Conservation (phyloP, 2,888 invertebrate genomes). For the Pseudococcus longispinus region DNA sequence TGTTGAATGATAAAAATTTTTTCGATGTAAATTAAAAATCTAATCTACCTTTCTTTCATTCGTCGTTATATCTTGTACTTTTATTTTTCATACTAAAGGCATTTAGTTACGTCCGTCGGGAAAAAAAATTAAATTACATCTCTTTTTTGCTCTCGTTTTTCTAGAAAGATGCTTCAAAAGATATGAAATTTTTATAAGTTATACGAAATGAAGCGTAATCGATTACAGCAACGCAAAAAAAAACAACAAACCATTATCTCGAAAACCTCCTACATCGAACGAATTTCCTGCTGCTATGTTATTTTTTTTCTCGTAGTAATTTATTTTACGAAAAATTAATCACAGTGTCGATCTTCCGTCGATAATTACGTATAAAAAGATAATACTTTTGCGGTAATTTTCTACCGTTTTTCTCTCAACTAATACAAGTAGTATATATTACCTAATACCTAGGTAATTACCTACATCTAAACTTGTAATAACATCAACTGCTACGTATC, state of each 20-base stretch:
- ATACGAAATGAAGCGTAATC: slow-evolving; percentile 12
- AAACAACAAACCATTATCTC: slow-evolving; percentile 18
- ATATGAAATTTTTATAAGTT: slow-evolving; percentile 13
- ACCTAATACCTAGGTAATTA: background rate
- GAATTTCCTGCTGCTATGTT: background rate
- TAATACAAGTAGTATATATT: background rate
- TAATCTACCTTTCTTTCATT: background rate
- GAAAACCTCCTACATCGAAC: background rate
- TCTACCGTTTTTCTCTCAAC: background rate
- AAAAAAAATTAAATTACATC: slow-evolving; percentile 17
- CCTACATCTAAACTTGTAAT: too few relatives aligned
- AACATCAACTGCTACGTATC: too few relatives aligned
- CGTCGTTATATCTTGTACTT: background rate
- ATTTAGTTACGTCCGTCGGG: background rate
- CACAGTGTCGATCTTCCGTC: background rate
- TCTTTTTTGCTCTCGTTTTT: background rate
- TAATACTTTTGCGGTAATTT: background rate
- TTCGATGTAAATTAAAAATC: slow-evolving; percentile 12
- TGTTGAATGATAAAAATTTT: background rate
- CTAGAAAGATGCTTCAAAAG: background rate
- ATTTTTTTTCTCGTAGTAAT: background rate
- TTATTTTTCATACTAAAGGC: slow-evolving; percentile 4
- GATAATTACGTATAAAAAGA: background rate
- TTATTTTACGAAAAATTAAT: slow-evolving; percentile 13
- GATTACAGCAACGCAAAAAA: slow-evolving; percentile 1